Conservation (phyloP, 2,797 vertebrate species). For the Channallabes apus region DNA sequence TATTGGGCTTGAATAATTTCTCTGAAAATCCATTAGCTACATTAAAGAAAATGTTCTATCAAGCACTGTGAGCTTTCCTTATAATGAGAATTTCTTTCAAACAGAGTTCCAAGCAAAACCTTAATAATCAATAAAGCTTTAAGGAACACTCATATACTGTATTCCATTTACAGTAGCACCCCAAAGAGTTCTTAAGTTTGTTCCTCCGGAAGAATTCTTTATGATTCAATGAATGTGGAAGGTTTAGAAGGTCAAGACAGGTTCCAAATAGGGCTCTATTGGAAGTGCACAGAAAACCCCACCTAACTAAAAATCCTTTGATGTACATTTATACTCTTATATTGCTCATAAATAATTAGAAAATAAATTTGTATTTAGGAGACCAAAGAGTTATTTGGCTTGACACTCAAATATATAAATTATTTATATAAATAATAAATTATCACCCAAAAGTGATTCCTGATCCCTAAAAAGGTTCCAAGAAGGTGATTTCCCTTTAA, state of each 20-base stretch:
- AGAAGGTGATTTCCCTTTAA: not conserved
- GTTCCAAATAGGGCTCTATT: not conserved
- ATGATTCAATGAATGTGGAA: not conserved
- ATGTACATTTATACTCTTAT: not conserved
- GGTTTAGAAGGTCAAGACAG: not conserved
- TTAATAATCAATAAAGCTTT: not conserved
- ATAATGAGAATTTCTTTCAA: not conserved
- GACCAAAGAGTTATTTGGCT: not conserved
- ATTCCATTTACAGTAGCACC: not conserved
- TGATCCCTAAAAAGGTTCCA: not conserved
- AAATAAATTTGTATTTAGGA: not conserved
- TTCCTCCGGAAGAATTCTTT: not conserved
- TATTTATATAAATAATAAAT: too few species aligned
- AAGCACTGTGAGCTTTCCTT: not conserved
- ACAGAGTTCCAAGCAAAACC: not conserved
- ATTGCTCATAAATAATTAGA: not conserved
- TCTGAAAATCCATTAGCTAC: not conserved
- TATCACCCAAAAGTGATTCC: not conserved
- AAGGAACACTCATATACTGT: not conserved
- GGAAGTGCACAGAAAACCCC: not conserved
- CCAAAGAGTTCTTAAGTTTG: not conserved
- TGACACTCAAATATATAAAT: too few species aligned
- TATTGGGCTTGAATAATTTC: too few species aligned
- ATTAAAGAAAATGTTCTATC: not conserved
- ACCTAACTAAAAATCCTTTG: not conserved